Conservation (phyloP, 2,797 vertebrate species). For the Hapalemur alaotrensis region DNA sequence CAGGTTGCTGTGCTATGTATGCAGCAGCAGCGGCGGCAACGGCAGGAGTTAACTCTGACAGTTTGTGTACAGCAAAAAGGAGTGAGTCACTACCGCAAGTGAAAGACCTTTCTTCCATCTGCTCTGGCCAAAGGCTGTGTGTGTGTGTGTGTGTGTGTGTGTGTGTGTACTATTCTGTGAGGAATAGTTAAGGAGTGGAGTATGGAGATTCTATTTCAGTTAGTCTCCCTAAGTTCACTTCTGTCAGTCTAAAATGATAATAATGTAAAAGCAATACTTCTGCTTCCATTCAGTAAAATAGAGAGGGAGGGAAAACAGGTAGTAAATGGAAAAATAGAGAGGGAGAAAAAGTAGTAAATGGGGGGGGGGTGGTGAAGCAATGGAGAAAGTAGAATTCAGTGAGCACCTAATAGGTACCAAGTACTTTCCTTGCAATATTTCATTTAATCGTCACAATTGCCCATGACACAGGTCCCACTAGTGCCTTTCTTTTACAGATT, state of each 20-base stretch:
- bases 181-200: neutral
- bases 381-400: slow-evolving; percentile 5
- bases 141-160: neutral
- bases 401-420: neutral
- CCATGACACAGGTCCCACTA: neutral
- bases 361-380: neutral
- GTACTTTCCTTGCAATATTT: neutral
- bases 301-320: neutral
- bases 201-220: neutral
- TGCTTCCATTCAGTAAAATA: slow-evolving; percentile 12
- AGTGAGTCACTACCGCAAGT: neutral
- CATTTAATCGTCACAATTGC: neutral
- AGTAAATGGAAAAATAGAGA: neutral
- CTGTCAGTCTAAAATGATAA: neutral
- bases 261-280: neutral
- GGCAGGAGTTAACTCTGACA: neutral
- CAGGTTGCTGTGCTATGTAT: neutral
- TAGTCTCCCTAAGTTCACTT: neutral
- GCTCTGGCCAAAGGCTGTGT: neutral
- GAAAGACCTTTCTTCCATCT: neutral
- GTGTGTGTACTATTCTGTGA: neutral
- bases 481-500: neutral
- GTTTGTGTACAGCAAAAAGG: neutral
- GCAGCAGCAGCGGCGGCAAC: neutral
- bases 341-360: neutral